phyloP scores from a whole-genome alignment of 2,888 invertebrate genomes.

The Brachyptera putata region DNA sequence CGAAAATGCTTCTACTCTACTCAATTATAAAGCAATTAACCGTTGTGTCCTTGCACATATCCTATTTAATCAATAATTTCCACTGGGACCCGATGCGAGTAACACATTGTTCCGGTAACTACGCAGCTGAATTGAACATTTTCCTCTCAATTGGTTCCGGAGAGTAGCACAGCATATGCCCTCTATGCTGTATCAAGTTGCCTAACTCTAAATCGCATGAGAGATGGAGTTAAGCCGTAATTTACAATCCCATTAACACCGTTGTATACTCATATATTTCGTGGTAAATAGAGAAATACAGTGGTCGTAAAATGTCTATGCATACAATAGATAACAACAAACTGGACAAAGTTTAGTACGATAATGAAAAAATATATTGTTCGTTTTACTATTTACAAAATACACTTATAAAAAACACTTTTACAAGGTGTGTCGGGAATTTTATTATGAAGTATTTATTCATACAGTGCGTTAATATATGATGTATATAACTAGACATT shows the following conservation, averaged over 20 bases:
- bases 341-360: too few species aligned
- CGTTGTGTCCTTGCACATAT: conserved; percentile 17
- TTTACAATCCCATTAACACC: conserved; percentile 9
- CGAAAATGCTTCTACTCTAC: neutral
- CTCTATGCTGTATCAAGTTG: neutral
- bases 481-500: too few species aligned
- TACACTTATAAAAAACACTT: too few species aligned
- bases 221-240: conserved; percentile 1
- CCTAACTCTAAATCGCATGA: conserved; percentile 2
- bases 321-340: neutral
- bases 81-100: neutral
- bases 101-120: conserved; percentile 7
- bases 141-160: conserved; percentile 10
- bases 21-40: conserved; percentile 21
- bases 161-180: conserved; percentile 16
- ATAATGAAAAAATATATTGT: too few species aligned
- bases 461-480: too few species aligned
- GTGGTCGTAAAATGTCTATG: neutral
- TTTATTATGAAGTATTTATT: too few species aligned
- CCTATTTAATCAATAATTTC: conserved; percentile 20
- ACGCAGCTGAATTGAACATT: conserved; percentile 7
- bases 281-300: neutral
- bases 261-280: neutral
- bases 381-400: too few species aligned
- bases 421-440: too few species aligned